Evolutionary conservation across 92 coral and sea anemone species (phyloP).

Genomic region (Phenganax stokvisi): DNA sequence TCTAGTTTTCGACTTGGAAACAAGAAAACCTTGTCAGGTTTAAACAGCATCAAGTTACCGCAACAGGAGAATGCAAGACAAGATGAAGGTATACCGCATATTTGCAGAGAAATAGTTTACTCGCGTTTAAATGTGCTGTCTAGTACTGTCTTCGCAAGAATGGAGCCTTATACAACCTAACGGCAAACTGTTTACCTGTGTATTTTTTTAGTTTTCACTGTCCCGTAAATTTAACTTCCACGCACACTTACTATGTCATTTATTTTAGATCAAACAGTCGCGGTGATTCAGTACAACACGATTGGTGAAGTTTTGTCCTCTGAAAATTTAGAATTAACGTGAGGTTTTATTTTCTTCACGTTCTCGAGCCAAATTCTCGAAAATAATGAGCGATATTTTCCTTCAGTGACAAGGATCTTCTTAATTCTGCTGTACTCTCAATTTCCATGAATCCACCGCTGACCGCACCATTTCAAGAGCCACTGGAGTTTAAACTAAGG

Average conservation of each 20-base stretch:
- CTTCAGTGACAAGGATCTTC: slow-evolving; percentile 13
- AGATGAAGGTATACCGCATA: not conserved
- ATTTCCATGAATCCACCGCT: slow-evolving; percentile 64
- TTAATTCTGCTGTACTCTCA: slow-evolving; percentile 76
- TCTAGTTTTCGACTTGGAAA: not conserved
- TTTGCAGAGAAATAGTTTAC: not conserved
- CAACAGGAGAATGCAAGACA: not conserved
- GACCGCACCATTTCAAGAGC: slow-evolving; percentile 53
- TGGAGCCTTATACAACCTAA: no score
- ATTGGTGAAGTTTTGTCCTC: slow-evolving; percentile 25
- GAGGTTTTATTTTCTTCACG: not conserved
- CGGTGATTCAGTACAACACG: slow-evolving; percentile 29
- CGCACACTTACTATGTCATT: no score
- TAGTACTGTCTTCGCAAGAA: not conserved
- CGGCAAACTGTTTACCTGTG: no score
- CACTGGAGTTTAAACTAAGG: slow-evolving; percentile 57
- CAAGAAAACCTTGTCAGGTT: not conserved
- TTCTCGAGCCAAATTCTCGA: not conserved
- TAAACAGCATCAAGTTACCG: slow-evolving; percentile 19
- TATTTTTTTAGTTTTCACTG: no score
- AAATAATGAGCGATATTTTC: not conserved
- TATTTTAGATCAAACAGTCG: not conserved
- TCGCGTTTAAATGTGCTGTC: not conserved
- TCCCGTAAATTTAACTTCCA: no score
- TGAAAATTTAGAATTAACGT: not conserved